Percentiles rank a stretch among this genome's conserved stretches.
These are phyloP conservation scores for Gibbula magus DNA, from an alignment of 2,888 invertebrate species.

Conservation along the genomic window DNA sequence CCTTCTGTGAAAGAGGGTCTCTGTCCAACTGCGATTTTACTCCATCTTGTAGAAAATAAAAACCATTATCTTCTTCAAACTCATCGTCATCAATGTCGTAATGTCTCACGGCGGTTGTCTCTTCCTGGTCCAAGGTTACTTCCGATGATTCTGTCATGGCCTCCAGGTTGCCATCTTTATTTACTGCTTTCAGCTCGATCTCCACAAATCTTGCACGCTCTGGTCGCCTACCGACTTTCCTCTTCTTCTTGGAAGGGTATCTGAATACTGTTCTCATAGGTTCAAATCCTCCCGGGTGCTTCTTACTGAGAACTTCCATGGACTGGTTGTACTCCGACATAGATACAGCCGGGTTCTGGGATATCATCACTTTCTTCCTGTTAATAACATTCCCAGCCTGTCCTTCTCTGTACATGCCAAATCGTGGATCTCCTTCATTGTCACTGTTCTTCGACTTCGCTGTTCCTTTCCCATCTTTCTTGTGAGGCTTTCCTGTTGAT, in stretches of 20 bases:
- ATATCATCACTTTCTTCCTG: background rate
- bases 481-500: too few species aligned
- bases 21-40: background rate
- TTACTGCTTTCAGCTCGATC: background rate
- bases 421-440: background rate
- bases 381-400: background rate
- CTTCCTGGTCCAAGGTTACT: background rate
- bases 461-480: background rate
- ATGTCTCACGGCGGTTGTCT: too few species aligned
- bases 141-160: background rate
- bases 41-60: background rate
- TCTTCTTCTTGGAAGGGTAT: background rate
- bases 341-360: background rate
- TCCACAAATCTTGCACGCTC: background rate
- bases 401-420: background rate
- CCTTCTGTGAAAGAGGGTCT: background rate
- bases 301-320: background rate
- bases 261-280: background rate
- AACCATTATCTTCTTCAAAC: background rate
- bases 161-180: background rate
- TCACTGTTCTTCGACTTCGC: background rate
- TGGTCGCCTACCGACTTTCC: background rate
- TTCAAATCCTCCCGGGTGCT: background rate
- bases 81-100: background rate
- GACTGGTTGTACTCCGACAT: background rate